Percentiles rank a stretch among this genome's conserved stretches.
Conservation (phyloP, 2,113 vertebrate species). For the Neodon shergylaensis region DNA sequence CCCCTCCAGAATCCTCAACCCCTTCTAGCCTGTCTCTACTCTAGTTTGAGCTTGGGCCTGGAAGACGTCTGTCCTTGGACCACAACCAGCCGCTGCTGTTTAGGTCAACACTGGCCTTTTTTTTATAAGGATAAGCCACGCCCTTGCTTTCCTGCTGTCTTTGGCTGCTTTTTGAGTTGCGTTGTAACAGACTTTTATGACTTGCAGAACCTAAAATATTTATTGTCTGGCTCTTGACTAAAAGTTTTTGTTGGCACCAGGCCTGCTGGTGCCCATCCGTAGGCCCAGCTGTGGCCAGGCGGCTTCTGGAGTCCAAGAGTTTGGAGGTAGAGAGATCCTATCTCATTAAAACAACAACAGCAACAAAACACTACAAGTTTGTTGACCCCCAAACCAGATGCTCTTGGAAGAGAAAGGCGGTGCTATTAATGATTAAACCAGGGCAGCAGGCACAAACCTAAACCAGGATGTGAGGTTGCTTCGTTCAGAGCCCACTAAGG, state of each 20-base stretch:
- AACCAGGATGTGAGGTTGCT: neutral
- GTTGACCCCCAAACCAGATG: neutral
- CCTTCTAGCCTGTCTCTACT: neutral
- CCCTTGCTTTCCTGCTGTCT: neutral
- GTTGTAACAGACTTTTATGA: neutral
- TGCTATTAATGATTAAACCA: neutral
- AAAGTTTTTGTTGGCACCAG: neutral
- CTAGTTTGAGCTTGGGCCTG: neutral
- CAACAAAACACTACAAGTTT: neutral
- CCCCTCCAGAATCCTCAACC: neutral
- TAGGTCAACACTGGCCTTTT: constrained; percentile 8
- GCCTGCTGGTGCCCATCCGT: neutral
- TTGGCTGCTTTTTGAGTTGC: neutral
- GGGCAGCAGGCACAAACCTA: neutral
- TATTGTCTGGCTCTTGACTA: neutral
- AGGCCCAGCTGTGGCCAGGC: neutral
- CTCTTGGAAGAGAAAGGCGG: neutral
- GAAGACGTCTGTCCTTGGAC: neutral
- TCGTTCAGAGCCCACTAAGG: neutral
- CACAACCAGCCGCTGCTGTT: neutral
- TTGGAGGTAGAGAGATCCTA: neutral
- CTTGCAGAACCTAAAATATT: constrained; percentile 3
- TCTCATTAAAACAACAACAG: neutral
- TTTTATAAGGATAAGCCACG: neutral
- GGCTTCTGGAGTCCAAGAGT: neutral